Conservation (phyloP, 64 coral and sea anemone genomes). For the Stylophora pistillata region DNA sequence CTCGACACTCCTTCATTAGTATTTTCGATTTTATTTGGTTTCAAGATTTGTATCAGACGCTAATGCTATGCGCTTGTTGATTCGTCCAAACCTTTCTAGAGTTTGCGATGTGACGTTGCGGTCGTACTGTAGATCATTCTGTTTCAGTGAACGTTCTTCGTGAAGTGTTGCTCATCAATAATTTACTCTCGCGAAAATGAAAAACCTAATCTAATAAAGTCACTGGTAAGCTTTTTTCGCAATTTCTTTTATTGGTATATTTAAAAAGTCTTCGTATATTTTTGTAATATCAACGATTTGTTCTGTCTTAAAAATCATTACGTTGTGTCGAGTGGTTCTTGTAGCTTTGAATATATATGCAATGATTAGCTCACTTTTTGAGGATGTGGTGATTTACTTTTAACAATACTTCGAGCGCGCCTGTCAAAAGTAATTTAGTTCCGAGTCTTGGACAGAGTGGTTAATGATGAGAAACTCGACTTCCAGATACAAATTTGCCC, state of each 20-base stretch:
- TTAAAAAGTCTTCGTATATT: neutral
- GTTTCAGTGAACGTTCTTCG: neutral
- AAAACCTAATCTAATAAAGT: slow-evolving; percentile 2
- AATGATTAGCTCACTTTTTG: neutral
- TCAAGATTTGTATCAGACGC: neutral
- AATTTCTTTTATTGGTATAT: neutral
- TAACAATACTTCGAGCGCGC: neutral
- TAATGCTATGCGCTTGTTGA: neutral
- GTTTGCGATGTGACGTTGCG: neutral
- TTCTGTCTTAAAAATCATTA: too few relatives aligned
- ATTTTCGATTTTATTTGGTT: neutral
- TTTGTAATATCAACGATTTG: neutral
- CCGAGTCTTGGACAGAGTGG: neutral
- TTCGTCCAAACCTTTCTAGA: neutral
- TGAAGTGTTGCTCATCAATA: neutral
- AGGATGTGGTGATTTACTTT: neutral
- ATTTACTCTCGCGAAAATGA: neutral
- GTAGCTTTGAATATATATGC: too few relatives aligned
- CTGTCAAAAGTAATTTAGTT: neutral
- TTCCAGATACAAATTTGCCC: neutral
- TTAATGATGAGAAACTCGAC: neutral
- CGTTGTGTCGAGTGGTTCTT: too few relatives aligned
- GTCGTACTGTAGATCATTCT: neutral
- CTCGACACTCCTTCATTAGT: slow-evolving; percentile 1
- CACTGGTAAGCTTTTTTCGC: neutral